Percentiles rank a stretch among this genome's conserved stretches.
Evolutionary conservation across 2,797 vertebrate genomes (phyloP).

Genomic region (Sebastes nivosus): DNA sequence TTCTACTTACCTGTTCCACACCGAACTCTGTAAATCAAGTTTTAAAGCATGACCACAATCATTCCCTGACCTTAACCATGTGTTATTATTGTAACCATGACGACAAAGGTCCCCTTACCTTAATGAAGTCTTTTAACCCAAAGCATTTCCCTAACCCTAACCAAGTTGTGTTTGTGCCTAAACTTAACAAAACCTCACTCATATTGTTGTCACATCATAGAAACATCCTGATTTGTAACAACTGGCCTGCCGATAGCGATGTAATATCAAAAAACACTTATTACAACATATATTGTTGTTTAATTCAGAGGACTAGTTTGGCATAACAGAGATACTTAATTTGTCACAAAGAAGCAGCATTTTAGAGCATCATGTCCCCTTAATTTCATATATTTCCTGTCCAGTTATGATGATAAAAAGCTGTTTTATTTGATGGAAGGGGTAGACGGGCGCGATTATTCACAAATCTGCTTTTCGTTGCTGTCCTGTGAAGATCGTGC

Average conservation of each 20-base stretch:
- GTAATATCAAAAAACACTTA: background rate
- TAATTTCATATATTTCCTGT: background rate
- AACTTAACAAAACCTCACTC: background rate
- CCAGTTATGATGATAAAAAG: background rate
- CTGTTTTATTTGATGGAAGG: background rate
- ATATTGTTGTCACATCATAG: background rate
- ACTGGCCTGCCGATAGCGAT: background rate
- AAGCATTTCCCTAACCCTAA: background rate
- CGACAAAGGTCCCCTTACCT: background rate
- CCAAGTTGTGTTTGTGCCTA: background rate
- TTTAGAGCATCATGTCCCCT: background rate
- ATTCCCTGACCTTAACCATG: background rate
- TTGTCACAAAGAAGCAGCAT: background rate
- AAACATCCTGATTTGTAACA: background rate
- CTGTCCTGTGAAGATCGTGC: background rate
- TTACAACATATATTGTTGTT: background rate
- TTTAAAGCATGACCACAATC: background rate
- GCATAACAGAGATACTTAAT: background rate
- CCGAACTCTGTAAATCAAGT: background rate
- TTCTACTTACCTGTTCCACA: background rate
- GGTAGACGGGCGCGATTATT: background rate
- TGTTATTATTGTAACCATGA: background rate
- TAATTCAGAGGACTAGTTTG: background rate
- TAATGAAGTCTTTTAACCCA: background rate
- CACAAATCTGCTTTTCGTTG: background rate